Evolutionary conservation across 2,797 vertebrate genomes (phyloP), one percentile per base, ranked within the genome.

Genomic region (Merluccius polli): DNA sequence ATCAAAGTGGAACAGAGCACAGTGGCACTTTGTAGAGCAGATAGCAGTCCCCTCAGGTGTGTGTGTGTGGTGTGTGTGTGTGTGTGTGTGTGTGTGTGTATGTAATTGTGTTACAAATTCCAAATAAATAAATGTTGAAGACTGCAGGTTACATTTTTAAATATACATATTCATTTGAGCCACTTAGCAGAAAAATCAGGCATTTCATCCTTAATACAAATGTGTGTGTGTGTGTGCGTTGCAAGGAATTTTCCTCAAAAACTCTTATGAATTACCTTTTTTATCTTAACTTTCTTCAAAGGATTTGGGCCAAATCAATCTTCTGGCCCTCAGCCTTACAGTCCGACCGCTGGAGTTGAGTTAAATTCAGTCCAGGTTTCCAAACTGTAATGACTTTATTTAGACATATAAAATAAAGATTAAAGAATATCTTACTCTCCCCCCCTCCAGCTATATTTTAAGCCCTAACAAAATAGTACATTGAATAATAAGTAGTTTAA

Each of bases 191-290:
- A 35, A 35, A 35, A 3, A 35, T 35, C 33, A 35, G 33, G 8
- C 33, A 35, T 35, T 35, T 35, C 33, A 35, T 35, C 33, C 8
- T 8, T 8, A 35, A 35, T 35, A 3, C 33, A 35, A 35, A 3
- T n/a, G n/a, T n/a, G 33, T 38, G 36, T 38, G 36, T 38, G 36
- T 38, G 4, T 38, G 36, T 38, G 36, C 11, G 36, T 10, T 38
- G 10, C 36, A 12, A 38, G 36, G 36, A 4, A 38, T 38, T 44
- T 15, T 44, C 13, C 12, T 44, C 2, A 44, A 44, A 44, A 44
- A 38, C 6, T 38, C 32, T 33, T 33, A 87, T 90, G 87, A 89
- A 89, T 90, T 88, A 82, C 78, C 90, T 88, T 18, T 87, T 89
- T 85, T 78, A 75, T 38, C 72, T 71, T 86, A 84, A 82, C 88